A percentile compares a stretch with the other conserved stretches of the same genome.
phyloP scores from a whole-genome alignment of 1,140 invertebrate species.

The Drosophila sulfurigaster region DNA sequence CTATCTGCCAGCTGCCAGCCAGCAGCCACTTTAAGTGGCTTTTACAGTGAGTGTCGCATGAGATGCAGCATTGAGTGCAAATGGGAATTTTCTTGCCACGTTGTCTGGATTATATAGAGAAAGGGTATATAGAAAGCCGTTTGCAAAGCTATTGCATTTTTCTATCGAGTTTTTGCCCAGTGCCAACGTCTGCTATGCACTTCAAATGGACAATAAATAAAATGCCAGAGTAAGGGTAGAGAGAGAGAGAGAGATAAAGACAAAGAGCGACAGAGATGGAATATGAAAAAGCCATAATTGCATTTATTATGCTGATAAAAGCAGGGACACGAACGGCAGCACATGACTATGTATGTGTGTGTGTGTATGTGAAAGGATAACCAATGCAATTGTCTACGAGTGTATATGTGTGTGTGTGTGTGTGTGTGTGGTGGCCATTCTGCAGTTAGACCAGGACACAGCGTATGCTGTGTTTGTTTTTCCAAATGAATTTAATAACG shows the following conservation, averaged over 20 bases:
- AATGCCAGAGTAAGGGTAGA: constrained; percentile 23
- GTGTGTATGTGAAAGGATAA: constrained; percentile 36
- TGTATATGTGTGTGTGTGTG: constrained; percentile 17
- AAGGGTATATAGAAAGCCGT: constrained; percentile 41
- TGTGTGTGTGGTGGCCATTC: constrained; percentile 66
- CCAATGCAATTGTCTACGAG: constrained; percentile 50
- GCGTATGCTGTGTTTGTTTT: constrained; percentile 75
- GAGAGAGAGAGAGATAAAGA: constrained; percentile 5
- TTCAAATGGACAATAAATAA: constrained; percentile 69
- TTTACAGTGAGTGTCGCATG: constrained; percentile 36
- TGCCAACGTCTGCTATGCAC: constrained; percentile 54
- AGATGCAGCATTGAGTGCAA: constrained; percentile 4
- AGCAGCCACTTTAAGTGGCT: constrained; percentile 65
- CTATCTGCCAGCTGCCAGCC: constrained; percentile 7
- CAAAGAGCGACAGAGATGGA: constrained; percentile 18
- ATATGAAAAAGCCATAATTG: constrained; percentile 78
- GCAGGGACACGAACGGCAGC: constrained; percentile 55
- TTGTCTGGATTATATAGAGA: background rate
- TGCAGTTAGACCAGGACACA: constrained; percentile 45
- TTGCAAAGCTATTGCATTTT: constrained; percentile 67
- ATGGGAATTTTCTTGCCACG: constrained; percentile 1
- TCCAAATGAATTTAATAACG: constrained; percentile 82
- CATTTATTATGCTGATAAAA: constrained; percentile 84
- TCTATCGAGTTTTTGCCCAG: constrained; percentile 62
- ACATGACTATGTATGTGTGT: background rate